These are phyloP conservation scores for Dastarcus helophoroides DNA, from an alignment of 2,888 invertebrate genomes.

Conservation along the genomic window DNA sequence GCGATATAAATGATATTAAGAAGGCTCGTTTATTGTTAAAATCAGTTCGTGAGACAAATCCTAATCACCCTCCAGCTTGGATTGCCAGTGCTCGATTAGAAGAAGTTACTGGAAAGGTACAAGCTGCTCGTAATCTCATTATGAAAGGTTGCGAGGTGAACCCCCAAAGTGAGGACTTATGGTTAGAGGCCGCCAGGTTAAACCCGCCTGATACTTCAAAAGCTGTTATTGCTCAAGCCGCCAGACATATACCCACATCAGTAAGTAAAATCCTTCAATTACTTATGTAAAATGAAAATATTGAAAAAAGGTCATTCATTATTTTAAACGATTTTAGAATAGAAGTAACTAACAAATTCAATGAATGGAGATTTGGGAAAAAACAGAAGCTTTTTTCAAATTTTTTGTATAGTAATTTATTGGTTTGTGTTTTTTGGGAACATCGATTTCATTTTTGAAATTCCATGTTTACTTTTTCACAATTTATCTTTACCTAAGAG, in stretches of 20 bases:
- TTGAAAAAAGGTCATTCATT: too few relatives aligned
- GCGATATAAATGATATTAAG: slow-evolving; percentile 96
- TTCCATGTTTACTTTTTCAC: too few relatives aligned
- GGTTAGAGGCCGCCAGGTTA: slow-evolving; percentile 92
- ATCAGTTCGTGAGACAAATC: slow-evolving; percentile 95
- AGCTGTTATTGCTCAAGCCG: slow-evolving; percentile 93
- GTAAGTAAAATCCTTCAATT: too few relatives aligned
- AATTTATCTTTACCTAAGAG: too few relatives aligned
- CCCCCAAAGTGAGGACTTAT: slow-evolving; percentile 91
- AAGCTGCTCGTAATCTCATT: slow-evolving; percentile 91
- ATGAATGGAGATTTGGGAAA: too few relatives aligned
- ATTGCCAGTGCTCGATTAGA: slow-evolving; percentile 96
- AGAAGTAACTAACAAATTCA: too few relatives aligned
- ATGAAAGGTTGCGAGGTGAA: slow-evolving; percentile 98
- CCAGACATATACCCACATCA: slow-evolving; percentile 87
- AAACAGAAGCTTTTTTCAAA: too few relatives aligned
- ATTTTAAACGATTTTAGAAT: too few relatives aligned
- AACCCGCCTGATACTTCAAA: slow-evolving; percentile 91
- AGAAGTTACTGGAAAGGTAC: slow-evolving; percentile 94
- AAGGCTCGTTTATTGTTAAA: slow-evolving; percentile 90
- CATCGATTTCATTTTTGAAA: too few relatives aligned
- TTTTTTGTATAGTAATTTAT: too few relatives aligned
- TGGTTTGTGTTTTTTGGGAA: too few relatives aligned
- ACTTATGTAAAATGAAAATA: too few relatives aligned
- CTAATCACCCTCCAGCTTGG: slow-evolving; percentile 99